Percentiles rank a stretch among this genome's conserved stretches.
phyloP scores from a whole-genome alignment of 2,888 invertebrate genomes.

The Odontocerum albicorne region DNA sequence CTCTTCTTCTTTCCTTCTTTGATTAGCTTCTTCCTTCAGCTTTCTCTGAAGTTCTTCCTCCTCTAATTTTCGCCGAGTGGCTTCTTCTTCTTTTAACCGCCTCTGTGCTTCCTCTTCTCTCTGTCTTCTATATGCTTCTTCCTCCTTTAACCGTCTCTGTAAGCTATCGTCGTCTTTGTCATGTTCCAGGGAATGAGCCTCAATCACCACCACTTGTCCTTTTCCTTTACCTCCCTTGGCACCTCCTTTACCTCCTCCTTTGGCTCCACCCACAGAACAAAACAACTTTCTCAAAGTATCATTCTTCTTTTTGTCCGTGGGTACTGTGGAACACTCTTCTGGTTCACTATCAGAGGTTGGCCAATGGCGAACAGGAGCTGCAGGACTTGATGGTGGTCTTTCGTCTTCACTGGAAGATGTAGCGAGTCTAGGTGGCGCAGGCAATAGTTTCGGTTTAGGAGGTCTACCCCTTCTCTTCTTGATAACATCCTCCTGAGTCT shows the following conservation, averaged over 20 bases:
- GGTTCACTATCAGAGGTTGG: slow-evolving; percentile 42
- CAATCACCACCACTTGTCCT: slow-evolving; percentile 73
- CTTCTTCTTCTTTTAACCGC: slow-evolving; percentile 30
- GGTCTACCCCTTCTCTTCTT: slow-evolving; percentile 49
- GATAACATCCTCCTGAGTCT: slow-evolving; percentile 45
- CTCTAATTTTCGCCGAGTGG: slow-evolving; percentile 26
- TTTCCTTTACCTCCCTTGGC: slow-evolving; percentile 70
- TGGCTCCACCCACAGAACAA: slow-evolving; percentile 68
- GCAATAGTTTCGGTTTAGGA: slow-evolving; percentile 48
- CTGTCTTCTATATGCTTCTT: slow-evolving; percentile 43
- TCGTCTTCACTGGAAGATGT: slow-evolving; percentile 39
- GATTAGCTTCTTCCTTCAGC: slow-evolving; percentile 32
- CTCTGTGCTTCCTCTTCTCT: slow-evolving; percentile 22
- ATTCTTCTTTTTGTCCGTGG: slow-evolving; percentile 68
- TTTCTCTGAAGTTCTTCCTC: slow-evolving; percentile 28
- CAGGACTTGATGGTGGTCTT: slow-evolving; percentile 38
- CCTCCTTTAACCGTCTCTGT: slow-evolving; percentile 41
- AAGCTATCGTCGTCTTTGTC: slow-evolving; percentile 44
- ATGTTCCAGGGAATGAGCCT: slow-evolving; percentile 50
- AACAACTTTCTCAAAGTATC: slow-evolving; percentile 68
- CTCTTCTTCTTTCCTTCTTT: slow-evolving; percentile 35
- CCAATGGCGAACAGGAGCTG: slow-evolving; percentile 33
- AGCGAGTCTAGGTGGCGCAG: slow-evolving; percentile 41
- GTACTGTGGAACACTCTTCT: slow-evolving; percentile 46
- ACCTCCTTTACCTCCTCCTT: slow-evolving; percentile 69